Evolutionary conservation across 2,888 invertebrate genomes (phyloP).

Genomic region (Unio pictorum): DNA sequence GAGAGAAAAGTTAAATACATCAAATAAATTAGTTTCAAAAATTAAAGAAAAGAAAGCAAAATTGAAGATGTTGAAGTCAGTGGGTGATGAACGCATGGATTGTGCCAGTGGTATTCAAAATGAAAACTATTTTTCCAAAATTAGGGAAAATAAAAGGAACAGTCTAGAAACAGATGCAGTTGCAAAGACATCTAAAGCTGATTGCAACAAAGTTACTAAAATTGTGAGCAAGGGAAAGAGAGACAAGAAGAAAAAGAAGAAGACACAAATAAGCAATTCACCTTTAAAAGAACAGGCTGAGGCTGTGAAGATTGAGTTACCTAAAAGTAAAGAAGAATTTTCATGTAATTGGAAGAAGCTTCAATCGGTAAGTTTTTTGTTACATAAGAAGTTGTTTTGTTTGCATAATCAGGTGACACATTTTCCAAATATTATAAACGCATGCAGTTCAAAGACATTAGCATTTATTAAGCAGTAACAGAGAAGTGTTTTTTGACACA

Average conservation of each 20-base stretch:
- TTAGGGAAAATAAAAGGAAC: slow-evolving; percentile 10
- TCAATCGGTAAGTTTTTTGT: slow-evolving; percentile 38
- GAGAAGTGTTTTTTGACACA: no score
- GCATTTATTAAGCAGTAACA: no score
- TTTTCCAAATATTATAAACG: no score
- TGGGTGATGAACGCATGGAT: no score
- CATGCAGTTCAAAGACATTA: no score
- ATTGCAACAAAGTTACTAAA: not conserved
- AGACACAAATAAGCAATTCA: not conserved
- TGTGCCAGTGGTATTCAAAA: no score
- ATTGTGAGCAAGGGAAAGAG: slow-evolving; percentile 2
- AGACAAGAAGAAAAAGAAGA: not conserved
- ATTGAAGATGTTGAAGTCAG: no score
- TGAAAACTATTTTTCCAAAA: not conserved
- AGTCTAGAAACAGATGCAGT: not conserved
- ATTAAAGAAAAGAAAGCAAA: no score
- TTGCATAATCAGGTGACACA: not conserved
- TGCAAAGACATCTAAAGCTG: slow-evolving; percentile 2
- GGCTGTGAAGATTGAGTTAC: slow-evolving; percentile 12
- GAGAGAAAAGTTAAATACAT: no score
- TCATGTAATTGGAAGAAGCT: slow-evolving; percentile 58
- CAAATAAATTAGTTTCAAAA: no score
- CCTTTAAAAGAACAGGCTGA: not conserved
- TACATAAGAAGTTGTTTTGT: not conserved
- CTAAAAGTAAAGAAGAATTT: slow-evolving; percentile 31